Evolutionary conservation across 2,888 invertebrate genomes (phyloP), one percentile per base, ranked within the genome.

Genomic region (Lasioglossum morio): DNA sequence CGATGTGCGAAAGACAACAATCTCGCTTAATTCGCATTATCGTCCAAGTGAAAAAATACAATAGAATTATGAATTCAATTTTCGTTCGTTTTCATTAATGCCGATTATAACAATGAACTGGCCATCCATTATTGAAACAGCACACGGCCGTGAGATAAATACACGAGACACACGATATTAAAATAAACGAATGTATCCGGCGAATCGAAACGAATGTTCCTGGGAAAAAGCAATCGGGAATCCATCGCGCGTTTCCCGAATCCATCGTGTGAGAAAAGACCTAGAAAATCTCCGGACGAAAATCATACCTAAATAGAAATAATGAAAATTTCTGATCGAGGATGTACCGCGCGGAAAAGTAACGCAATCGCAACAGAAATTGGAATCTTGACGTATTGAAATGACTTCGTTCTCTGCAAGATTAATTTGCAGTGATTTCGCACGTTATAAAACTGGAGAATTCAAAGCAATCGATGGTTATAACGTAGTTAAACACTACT

Each of bases 1-100:
- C 57, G n/a, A 57, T 57, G 12, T 12, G 12, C n/a, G n/a, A n/a
- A 57, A 57, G n/a, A 57, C 70, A 40, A 23, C 69, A 37, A 66
- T 57, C 66, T 27, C 19, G 46, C 53, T 77, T 57, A 27, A 77
- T 72, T 63, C 60, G 37, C 60, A n/a, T 77, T 66, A 72, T 30
- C 63, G 0, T 5, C 27, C 48, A 60, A 4, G 40, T 34, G 34
- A 19, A 16, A 16, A 30, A 57, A 40, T 8, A 7, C 23, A 30
- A 43, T 30, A 27, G 16, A 27, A 30, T 48, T 72, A 23, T 37
- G 37, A 12, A 78, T 53, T 27, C 27, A 23, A 30, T 37, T 72
- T 48, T n/a, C 48, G 16, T 81, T 66, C 16, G 34, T 43, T 34
- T 46, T 19, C 16, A 34, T 78, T n/a, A 34, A 70, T 37, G 19